phyloP scores from a whole-genome alignment of 2,113 vertebrate species.

The Dasyurus viverrinus region DNA sequence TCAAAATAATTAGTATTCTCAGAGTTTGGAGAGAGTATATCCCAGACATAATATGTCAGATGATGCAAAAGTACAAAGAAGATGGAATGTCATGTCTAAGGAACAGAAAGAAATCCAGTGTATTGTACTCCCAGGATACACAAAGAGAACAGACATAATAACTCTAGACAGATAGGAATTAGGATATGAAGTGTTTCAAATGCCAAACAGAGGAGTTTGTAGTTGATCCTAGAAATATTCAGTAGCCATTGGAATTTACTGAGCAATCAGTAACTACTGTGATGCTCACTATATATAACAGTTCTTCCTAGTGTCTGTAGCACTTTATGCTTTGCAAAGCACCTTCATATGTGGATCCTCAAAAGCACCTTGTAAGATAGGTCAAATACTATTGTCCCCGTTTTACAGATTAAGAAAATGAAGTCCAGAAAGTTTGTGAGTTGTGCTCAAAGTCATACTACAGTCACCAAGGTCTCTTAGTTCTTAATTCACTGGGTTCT shows the following conservation, averaged over 20 bases:
- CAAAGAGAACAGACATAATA: neutral
- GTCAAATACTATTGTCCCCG: neutral
- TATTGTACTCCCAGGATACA: neutral
- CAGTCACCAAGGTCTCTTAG: neutral
- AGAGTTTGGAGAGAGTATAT: neutral
- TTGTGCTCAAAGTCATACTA: neutral
- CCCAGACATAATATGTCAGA: neutral
- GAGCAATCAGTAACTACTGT: neutral
- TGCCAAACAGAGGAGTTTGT: neutral
- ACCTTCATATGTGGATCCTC: neutral
- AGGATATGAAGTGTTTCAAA: neutral
- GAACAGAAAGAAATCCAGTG: too few relatives aligned
- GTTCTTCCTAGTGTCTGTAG: neutral
- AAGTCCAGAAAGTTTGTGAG: neutral
- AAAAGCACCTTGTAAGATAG: neutral
- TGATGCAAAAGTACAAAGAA: neutral
- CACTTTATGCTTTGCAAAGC: neutral
- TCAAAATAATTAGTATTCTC: neutral
- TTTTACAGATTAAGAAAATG: neutral
- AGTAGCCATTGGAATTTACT: neutral
- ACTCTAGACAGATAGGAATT: too few relatives aligned
- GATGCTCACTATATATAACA: neutral
- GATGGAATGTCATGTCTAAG: neutral
- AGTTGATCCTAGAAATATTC: neutral
- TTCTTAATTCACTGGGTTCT: neutral